Evolutionary conservation across 2,888 invertebrate species (phyloP).

Genomic region (Pachymerium ferrugineum): DNA sequence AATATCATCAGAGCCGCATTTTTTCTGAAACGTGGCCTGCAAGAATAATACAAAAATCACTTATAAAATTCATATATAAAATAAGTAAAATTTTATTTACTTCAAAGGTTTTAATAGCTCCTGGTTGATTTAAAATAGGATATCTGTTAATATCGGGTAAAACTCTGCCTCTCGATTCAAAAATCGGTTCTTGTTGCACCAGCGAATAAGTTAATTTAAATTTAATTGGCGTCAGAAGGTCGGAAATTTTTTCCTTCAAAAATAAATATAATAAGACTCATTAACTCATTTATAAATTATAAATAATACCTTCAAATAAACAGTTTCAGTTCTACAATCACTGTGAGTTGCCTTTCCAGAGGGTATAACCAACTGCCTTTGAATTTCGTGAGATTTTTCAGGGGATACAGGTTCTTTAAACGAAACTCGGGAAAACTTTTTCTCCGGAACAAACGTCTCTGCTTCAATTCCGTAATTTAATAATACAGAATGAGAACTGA

Average conservation of each 20-base stretch:
- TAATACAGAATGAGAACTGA: neutral
- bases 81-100: slow-evolving; percentile 33
- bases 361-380: slow-evolving; percentile 42
- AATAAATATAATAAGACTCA: slow-evolving; percentile 34
- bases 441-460: slow-evolving; percentile 63
- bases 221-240: slow-evolving; percentile 80
- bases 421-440: slow-evolving; percentile 74
- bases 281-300: slow-evolving; percentile 29
- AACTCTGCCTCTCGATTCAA: slow-evolving; percentile 51
- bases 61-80: slow-evolving; percentile 21
- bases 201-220: slow-evolving; percentile 80
- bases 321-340: slow-evolving; percentile 68
- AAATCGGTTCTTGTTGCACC: slow-evolving; percentile 60
- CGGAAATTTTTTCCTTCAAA: slow-evolving; percentile 66
- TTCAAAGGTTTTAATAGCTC: slow-evolving; percentile 66
- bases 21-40: slow-evolving; percentile 80
- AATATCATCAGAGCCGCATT: slow-evolving; percentile 79
- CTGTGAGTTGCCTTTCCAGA: slow-evolving; percentile 44
- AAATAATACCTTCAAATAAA: slow-evolving; percentile 65
- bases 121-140: slow-evolving; percentile 83
- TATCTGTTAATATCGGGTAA: slow-evolving; percentile 68
- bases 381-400: slow-evolving; percentile 44
- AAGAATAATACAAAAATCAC: slow-evolving; percentile 32
- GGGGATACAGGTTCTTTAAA: slow-evolving; percentile 55
- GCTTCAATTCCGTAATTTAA: slow-evolving; percentile 73